These are phyloP conservation scores for Sclerurus mexicanus DNA, from an alignment of 2,113 vertebrate species.

Conservation along the genomic window DNA sequence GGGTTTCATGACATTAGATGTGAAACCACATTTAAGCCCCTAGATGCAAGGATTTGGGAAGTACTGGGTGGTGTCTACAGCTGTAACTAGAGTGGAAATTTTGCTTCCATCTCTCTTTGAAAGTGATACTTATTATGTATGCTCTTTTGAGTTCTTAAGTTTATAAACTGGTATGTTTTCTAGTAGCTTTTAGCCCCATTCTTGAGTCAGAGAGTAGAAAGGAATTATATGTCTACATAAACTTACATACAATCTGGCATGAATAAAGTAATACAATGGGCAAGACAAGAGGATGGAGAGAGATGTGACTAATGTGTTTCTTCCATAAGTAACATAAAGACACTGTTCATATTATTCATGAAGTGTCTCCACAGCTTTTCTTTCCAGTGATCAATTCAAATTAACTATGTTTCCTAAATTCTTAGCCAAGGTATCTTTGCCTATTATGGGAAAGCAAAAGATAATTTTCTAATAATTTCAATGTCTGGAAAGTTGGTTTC, in stretches of 20 bases:
- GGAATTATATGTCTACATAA: background rate
- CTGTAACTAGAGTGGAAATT: background rate
- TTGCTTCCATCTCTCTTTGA: background rate
- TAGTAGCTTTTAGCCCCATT: background rate
- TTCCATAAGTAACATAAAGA: background rate
- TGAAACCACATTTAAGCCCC: background rate
- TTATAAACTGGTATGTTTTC: background rate
- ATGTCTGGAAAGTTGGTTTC: background rate
- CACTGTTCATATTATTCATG: background rate
- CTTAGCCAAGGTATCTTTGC: background rate
- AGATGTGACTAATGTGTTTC: background rate
- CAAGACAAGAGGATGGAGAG: background rate
- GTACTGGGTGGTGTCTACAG: background rate
- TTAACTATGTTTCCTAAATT: background rate
- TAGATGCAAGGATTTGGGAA: background rate
- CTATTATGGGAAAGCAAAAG: background rate
- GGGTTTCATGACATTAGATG: background rate
- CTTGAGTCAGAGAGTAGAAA: background rate
- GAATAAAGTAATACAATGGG: background rate
- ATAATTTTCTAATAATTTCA: background rate
- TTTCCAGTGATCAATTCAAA: background rate
- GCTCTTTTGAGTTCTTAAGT: background rate
- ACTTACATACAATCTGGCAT: background rate
- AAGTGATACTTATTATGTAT: slow-evolving; percentile 11
- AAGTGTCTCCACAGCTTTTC: background rate